Base-by-base conservation (phyloP, 2,113 vertebrate species). In the Apeltes quadracus region DNA sequence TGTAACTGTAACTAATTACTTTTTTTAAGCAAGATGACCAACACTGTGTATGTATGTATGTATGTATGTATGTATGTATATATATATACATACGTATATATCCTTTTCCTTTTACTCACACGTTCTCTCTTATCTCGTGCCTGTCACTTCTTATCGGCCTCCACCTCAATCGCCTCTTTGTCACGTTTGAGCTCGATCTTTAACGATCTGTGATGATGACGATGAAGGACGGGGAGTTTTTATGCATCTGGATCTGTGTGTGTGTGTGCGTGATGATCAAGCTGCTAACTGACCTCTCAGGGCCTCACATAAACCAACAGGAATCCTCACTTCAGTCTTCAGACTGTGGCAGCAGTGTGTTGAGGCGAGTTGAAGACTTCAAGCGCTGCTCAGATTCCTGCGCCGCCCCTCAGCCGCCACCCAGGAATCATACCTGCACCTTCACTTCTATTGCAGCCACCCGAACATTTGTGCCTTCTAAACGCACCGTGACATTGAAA, bases 291-390 rank as follows among this genome's bases (percentile, higher is more conserved):
- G 69, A 76, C 61, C 72, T 71, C 71, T 36, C 61, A 53, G 57
- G 18, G 39, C 15, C 32, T 3, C 50, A 14, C 75, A 57, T 8
- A 27, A 73, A 69, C 18, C 61, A 10, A 0, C 34, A 0, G 48
- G 62, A 82, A 41, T 36, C 81, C 7, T 20, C 68, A 7, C 93
- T 92, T 93, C 94, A 95, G 93, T 94, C 93, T 95, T 94, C 84
- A 92, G 92, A 86, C 80, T 84, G 84, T 90, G 87, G 86, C 85
- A 87, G 84, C 81, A 84, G 82, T 92, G 93, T 93, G 93, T 94
- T 92, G 94, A 94, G 94, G 92, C 88, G 88, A 94, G 93, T 91
- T 93, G 93, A 94, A 94, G 92, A 93, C 93, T 94, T 92, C 80
- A 94, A 94, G 89, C 88, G 93, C 93, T 93, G 91, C 87, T 61